phyloP scores from a whole-genome alignment of 2,797 vertebrate genomes.

The Takifugu ocellatus region DNA sequence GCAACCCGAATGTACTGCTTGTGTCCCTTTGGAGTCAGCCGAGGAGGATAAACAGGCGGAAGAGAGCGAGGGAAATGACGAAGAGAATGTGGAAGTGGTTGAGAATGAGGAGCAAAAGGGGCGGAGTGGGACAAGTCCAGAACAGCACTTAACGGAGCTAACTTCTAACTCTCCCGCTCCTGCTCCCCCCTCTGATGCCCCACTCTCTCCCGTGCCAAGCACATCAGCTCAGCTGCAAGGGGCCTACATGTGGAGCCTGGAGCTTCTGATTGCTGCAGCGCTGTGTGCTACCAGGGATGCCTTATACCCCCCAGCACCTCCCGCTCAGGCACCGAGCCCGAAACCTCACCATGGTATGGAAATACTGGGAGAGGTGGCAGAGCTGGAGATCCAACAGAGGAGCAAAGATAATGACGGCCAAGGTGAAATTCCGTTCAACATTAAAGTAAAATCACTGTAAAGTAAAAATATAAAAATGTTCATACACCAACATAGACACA shows the following conservation, averaged over 20 bases:
- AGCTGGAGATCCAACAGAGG: slow-evolving; percentile 82
- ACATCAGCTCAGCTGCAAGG: slow-evolving; percentile 48
- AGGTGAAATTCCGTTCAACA: slow-evolving; percentile 36
- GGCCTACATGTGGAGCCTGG: slow-evolving; percentile 83
- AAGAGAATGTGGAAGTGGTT: slow-evolving; percentile 46
- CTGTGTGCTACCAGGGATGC: slow-evolving; percentile 78
- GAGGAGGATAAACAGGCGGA: slow-evolving; percentile 33
- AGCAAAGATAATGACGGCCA: slow-evolving; percentile 40
- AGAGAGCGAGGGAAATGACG: slow-evolving; percentile 38
- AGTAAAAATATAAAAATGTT: slow-evolving; percentile 20
- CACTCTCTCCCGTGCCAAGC: not conserved
- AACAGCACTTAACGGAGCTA: slow-evolving; percentile 16
- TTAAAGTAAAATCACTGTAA: not conserved
- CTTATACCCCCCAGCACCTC: slow-evolving; percentile 50
- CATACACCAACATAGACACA: slow-evolving; percentile 41
- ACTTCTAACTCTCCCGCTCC: slow-evolving; percentile 14
- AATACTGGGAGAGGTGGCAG: slow-evolving; percentile 89
- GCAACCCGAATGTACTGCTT: slow-evolving; percentile 45
- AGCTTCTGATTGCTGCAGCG: slow-evolving; percentile 86
- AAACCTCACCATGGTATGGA: slow-evolving; percentile 81
- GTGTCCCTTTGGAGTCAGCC: slow-evolving; percentile 35
- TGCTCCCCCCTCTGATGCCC: slow-evolving; percentile 6
- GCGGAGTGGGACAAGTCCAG: slow-evolving; percentile 14
- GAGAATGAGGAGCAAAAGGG: slow-evolving; percentile 44
- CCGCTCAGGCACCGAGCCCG: slow-evolving; percentile 30